Evolutionary conservation across 2,888 invertebrate species (phyloP), one percentile per base, ranked within the genome.

Genomic region (Meghimatium bilineatum): DNA sequence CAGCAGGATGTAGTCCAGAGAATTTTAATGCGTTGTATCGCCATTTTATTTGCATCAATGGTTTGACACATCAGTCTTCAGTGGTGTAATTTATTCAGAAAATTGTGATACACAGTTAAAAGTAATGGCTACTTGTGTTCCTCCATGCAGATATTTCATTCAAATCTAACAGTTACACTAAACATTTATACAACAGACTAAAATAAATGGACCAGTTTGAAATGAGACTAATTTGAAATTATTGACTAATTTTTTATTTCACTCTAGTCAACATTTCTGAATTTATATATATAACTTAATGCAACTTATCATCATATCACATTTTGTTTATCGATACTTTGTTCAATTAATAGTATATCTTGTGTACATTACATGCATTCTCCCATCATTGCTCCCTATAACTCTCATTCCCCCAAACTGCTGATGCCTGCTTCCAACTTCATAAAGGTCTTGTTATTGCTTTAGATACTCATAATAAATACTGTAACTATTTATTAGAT

Each of bases 341-440:
- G 56, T 56, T 56, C 12, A 44, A 8, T 12, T 44, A 12, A 8
- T 17, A 20, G 6, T 23, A 63, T n/a, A 23, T 63, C 5, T n/a
- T n/a, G 5, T n/a, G 5, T n/a, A 8, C n/a, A 63, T n/a, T 2
- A n/a, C n/a, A 56, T 8, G n/a, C 60, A 63, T 5, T 63, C n/a
- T n/a, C 60, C 8, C n/a, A n/a, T 63, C 60, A 63, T n/a, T 63
- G n/a, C n/a, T 63, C 60, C 26, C n/a, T n/a, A 56, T 23, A 17
- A 23, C 8, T 63, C 60, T 23, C 3, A n/a, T 63, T 63, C 3
- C 12, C 44, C 1, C 60, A 63, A 63, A 63, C 60, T 63, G 60
- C n/a, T 63, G 60, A 63, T 63, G 60, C n/a, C 12, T 63, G 60
- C 60, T 63, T 63, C 60, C n/a, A 63, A 23, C n/a, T 63, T 63